Evolutionary conservation across 2,797 vertebrate genomes (phyloP).

Genomic region (Rhinoraja longicauda): DNA sequence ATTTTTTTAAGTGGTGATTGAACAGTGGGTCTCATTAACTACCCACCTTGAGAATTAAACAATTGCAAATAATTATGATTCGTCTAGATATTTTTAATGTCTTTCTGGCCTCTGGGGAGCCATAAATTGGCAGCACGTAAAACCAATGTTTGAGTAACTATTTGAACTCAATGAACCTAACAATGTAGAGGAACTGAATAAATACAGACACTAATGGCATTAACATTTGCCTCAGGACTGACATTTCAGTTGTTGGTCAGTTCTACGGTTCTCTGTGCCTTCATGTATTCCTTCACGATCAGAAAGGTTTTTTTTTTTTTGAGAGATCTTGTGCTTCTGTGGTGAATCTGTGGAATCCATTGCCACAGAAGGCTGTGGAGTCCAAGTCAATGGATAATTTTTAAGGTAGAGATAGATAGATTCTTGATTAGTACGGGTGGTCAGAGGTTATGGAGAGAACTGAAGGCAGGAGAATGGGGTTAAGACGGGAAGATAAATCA

Average conservation of each 20-base stretch:
- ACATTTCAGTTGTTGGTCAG: neutral
- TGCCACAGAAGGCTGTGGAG: no score
- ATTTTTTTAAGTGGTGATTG: neutral
- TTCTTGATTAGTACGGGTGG: no score
- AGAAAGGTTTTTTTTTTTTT: neutral
- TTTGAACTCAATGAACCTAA: neutral
- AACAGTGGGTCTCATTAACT: neutral
- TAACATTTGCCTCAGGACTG: neutral
- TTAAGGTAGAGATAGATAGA: no score
- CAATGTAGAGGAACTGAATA: neutral
- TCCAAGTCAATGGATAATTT: no score
- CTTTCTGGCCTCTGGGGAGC: neutral
- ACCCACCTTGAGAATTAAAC: constrained; percentile 7
- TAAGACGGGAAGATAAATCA: no score
- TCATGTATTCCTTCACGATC: neutral
- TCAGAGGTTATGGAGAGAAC: no score
- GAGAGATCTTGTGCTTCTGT: neutral
- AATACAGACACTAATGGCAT: neutral
- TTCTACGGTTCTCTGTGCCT: neutral
- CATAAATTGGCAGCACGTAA: neutral
- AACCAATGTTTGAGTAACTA: neutral
- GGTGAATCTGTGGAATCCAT: no score
- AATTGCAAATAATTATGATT: neutral
- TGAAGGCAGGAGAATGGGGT: no score
- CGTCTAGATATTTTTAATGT: neutral